Base-by-base conservation (phyloP, 2,797 vertebrate genomes). In the Huso huso region DNA sequence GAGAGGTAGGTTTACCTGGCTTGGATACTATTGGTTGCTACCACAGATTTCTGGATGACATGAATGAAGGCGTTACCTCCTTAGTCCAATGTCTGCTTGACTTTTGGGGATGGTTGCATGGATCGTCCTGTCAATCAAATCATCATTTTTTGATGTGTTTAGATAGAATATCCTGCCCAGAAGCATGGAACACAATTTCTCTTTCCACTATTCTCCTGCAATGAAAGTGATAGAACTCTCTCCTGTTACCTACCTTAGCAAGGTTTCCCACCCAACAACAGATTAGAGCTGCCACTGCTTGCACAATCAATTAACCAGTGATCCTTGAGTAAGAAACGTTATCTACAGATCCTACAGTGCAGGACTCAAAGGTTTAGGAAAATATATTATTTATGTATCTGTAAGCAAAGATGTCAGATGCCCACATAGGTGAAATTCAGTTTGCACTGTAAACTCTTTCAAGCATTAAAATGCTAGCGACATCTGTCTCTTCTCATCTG, bases 271-370 rank as follows among this genome's bases (percentile, higher is more conserved):
- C 55, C 7, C 12, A 58, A 15, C 12, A 58, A 1, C 12, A 11
- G 15, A 7, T 58, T 58, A 11, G 7, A 13, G 11, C 55, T n/a
- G 55, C 12, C 10, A n/a, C 11, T 3, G 12, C 12, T 13, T 58
- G 55, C 55, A 58, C 12, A 58, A 58, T 58, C 55, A 58, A 58
- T 58, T 58, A 58, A 58, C 11, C 55, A 58, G 7, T 58, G 55
- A 58, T 13, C 55, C 55, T 58, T 11, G 12, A 2, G 12, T 58
- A 58, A 53, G 12, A 8, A 53, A 12, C 51, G 3, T 53, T 58
- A 10, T n/a, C 10, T 15, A 13, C 55, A 58, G 55, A 58, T 5
- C 37, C 37, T 37, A n/a, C 55, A 58, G 55, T 6, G 11, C 55
- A 58, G 12, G 55, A 58, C 10, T 58, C 55, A 58, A 58, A 13